Percentiles rank a stretch among this genome's conserved stretches.
These are phyloP conservation scores for Prionailurus viverrinus DNA, from an alignment of 2,113 vertebrate species.

Conservation along the genomic window DNA sequence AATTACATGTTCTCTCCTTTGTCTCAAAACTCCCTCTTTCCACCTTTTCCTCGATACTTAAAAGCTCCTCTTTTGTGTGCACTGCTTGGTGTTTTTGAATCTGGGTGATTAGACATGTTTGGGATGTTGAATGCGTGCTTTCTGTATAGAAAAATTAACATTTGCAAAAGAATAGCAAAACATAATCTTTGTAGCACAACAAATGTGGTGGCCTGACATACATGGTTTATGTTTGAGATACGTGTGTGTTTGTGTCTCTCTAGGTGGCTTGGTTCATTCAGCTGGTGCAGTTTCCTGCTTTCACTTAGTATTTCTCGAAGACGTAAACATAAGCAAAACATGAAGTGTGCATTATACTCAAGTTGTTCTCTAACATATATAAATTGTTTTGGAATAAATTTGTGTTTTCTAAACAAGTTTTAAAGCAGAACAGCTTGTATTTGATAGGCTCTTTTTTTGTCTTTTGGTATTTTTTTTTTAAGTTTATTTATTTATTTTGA, in stretches of 20 bases:
- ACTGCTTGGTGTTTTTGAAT: constrained; percentile 19
- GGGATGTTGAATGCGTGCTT: neutral
- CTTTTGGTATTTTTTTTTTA: no score
- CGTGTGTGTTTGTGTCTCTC: neutral
- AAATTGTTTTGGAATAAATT: constrained; percentile 28
- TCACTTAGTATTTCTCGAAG: neutral
- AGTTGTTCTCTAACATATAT: neutral
- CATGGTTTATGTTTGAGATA: neutral
- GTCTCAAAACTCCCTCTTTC: neutral
- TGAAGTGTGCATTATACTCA: neutral
- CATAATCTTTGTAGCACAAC: neutral
- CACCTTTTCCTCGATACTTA: constrained; percentile 5
- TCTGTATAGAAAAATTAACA: constrained; percentile 14
- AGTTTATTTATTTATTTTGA: no score
- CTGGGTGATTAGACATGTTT: neutral
- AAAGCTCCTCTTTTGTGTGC: neutral
- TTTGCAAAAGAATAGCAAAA: constrained; percentile 16
- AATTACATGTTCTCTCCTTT: neutral
- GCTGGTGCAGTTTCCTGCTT: neutral
- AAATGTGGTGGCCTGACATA: neutral
- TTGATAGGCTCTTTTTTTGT: neutral
- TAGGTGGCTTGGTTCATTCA: neutral
- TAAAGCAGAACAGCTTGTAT: constrained; percentile 24
- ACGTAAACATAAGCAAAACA: neutral
- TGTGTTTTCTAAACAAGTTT: constrained; percentile 8